Conservation (phyloP, 2,888 invertebrate genomes). For the Tenthredo notha region DNA sequence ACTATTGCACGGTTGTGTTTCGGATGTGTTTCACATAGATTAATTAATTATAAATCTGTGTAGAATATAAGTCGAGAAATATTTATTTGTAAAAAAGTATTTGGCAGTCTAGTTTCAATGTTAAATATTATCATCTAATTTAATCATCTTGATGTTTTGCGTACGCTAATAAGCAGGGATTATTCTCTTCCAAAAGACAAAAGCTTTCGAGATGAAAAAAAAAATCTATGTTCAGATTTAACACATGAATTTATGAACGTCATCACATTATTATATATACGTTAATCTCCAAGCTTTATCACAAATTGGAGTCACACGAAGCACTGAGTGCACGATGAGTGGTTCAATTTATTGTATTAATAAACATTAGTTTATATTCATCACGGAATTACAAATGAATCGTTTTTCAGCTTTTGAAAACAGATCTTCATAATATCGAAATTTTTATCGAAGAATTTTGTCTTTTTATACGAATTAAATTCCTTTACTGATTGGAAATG, state of each 20-base stretch:
- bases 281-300: neutral
- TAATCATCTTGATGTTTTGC: constrained; percentile 20
- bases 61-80: constrained; percentile 24
- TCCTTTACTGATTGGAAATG: neutral
- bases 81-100: neutral
- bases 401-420: neutral
- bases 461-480: neutral
- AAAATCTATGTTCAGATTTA: neutral
- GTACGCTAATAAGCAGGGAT: neutral
- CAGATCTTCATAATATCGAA: neutral
- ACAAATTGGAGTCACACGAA: neutral
- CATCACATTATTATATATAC: neutral
- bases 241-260: neutral
- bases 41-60: constrained; percentile 3
- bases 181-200: neutral
- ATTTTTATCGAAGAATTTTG: neutral
- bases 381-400: neutral
- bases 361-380: neutral
- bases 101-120: constrained; percentile 31
- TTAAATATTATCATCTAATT: constrained; percentile 17
- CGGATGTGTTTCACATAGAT: neutral
- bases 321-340: constrained; percentile 4
- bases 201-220: neutral
- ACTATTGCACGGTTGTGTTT: constrained; percentile 20
- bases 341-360: neutral